phyloP scores from a whole-genome alignment of 2,113 vertebrate species.

The Pelodiscus sinensis region DNA sequence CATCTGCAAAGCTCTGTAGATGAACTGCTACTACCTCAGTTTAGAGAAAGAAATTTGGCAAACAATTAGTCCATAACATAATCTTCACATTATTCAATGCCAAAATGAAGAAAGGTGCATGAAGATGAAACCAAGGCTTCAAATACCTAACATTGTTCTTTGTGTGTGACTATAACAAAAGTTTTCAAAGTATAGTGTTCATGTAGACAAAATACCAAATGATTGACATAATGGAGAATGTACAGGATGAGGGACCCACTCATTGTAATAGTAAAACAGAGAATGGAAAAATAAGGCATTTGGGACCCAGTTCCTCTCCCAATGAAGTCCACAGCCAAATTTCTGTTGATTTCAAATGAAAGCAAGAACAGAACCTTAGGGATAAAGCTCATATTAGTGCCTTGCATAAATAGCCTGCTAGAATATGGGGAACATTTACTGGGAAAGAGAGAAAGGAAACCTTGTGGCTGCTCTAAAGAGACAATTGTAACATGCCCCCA shows the following conservation, averaged over 20 bases:
- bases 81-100: not conserved
- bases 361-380: not conserved
- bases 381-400: not conserved
- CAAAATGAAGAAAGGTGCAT: not conserved
- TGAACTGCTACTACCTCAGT: not conserved
- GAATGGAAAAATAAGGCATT: not conserved
- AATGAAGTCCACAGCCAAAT: not conserved
- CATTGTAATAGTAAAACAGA: not conserved
- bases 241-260: not conserved
- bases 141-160: not conserved
- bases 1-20: conserved; percentile 2
- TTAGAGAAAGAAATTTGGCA: not conserved
- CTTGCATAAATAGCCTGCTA: not conserved
- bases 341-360: not conserved
- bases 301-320: not conserved
- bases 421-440: not conserved
- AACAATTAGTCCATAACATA: not conserved
- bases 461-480: not conserved
- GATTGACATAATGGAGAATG: not conserved
- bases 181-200: not conserved
- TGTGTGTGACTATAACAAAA: not conserved
- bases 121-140: not conserved
- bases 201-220: not conserved
- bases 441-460: not conserved
- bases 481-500: not conserved